Percentiles rank a stretch among this genome's conserved stretches.
Evolutionary conservation across 2,113 vertebrate species (phyloP).

Genomic region (Mobula hypostoma): DNA sequence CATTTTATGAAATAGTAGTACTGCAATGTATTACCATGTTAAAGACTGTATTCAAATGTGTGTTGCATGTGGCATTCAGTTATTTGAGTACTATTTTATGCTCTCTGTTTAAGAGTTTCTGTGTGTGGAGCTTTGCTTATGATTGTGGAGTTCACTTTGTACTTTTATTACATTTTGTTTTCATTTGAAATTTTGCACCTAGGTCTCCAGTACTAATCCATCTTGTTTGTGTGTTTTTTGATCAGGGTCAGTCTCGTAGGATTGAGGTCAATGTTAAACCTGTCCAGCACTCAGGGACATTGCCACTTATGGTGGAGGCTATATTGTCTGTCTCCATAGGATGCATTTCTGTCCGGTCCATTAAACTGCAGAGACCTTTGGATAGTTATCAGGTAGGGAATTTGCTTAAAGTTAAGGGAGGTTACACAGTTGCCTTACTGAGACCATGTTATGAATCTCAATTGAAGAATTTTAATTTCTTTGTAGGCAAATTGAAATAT

Average conservation of each 20-base stretch:
- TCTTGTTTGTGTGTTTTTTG: background rate
- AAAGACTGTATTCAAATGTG: background rate
- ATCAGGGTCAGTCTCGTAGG: slow-evolving; percentile 91
- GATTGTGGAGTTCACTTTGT: background rate
- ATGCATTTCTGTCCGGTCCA: slow-evolving; percentile 82
- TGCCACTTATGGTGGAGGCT: slow-evolving; percentile 91
- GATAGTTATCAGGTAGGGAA: slow-evolving; percentile 90
- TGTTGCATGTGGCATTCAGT: background rate
- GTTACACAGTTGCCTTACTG: background rate
- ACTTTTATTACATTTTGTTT: background rate
- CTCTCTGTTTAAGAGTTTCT: background rate
- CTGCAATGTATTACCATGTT: background rate
- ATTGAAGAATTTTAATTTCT: background rate
- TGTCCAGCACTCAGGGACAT: slow-evolving; percentile 82
- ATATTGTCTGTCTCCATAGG: slow-evolving; percentile 83
- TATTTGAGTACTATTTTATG: background rate
- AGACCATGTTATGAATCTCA: background rate
- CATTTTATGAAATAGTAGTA: background rate
- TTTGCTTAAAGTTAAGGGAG: background rate
- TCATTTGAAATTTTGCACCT: background rate
- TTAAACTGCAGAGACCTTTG: slow-evolving; percentile 83
- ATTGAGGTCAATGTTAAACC: slow-evolving; percentile 84
- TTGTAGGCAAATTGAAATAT: background rate
- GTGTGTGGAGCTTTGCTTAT: too few relatives aligned
- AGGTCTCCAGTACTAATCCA: too few relatives aligned